Evolutionary conservation across 2,888 invertebrate species (phyloP).

Genomic region (Steromphala cineraria): DNA sequence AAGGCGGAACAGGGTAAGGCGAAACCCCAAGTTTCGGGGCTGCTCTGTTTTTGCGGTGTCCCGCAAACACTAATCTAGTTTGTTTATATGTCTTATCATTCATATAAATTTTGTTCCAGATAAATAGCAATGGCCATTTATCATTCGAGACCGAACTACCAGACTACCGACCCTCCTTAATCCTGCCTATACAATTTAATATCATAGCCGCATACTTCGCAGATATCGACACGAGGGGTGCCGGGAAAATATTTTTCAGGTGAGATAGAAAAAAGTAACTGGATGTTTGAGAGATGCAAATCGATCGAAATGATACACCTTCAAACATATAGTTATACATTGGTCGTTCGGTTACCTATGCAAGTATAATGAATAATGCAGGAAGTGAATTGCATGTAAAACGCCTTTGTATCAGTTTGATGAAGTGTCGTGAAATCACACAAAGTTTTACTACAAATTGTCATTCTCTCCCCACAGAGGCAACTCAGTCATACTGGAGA

Average conservation of each 20-base stretch:
- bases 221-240: slow-evolving; percentile 88
- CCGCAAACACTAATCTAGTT: too few species aligned
- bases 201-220: slow-evolving; percentile 93
- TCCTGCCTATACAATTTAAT: slow-evolving; percentile 82
- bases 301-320: too few species aligned
- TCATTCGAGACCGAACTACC: slow-evolving; percentile 93
- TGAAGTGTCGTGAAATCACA: background rate
- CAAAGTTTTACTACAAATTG: too few species aligned
- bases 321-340: too few species aligned
- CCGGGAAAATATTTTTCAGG: slow-evolving; percentile 85
- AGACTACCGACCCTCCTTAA: slow-evolving; percentile 88
- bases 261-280: slow-evolving; percentile 47
- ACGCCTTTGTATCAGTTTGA: background rate
- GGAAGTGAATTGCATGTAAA: background rate
- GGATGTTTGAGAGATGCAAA: too few species aligned
- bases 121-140: slow-evolving; percentile 92
- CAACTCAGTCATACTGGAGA: too few species aligned
- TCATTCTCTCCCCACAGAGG: too few species aligned
- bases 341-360: too few species aligned
- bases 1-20: too few species aligned
- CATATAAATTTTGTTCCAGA: slow-evolving; percentile 79
- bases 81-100: background rate
- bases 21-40: too few species aligned
- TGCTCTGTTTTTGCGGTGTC: too few species aligned
- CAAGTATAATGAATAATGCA: too few species aligned